A percentile compares a stretch with the other conserved stretches of the same genome.
Conservation (phyloP, 2,888 invertebrate species). For the Pemphredon lugubris region DNA sequence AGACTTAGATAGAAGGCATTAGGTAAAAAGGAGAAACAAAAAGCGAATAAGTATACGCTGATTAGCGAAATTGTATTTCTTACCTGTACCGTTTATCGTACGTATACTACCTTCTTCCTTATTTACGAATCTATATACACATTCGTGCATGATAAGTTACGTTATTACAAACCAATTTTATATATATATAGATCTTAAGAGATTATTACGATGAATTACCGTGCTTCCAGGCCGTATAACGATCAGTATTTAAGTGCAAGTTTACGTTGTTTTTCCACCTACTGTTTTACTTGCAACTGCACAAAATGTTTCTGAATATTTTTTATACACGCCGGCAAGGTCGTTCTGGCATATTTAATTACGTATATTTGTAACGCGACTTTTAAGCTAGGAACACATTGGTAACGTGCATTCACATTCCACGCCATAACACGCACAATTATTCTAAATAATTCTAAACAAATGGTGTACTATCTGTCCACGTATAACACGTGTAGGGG, state of each 20-base stretch:
- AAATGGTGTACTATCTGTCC: too few relatives aligned
- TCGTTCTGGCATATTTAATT: too few relatives aligned
- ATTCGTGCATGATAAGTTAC: conserved; percentile 19
- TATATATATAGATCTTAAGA: conserved; percentile 21
- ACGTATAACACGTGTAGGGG: too few relatives aligned
- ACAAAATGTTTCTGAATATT: conserved; percentile 13
- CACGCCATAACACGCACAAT: too few relatives aligned
- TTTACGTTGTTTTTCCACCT: conserved; percentile 36
- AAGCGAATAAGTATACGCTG: neutral
- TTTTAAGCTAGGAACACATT: too few relatives aligned
- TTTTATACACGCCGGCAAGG: neutral
- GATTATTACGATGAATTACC: conserved; percentile 37
- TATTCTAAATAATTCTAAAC: too few relatives aligned
- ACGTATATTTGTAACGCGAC: too few relatives aligned
- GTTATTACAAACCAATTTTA: conserved; percentile 26
- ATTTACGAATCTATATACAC: conserved; percentile 10
- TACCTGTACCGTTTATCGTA: conserved; percentile 7
- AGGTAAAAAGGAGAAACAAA: neutral
- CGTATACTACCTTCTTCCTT: conserved; percentile 10
- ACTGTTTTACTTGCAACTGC: conserved; percentile 23
- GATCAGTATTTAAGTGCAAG: conserved; percentile 48
- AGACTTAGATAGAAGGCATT: neutral
- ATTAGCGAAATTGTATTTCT: conserved; percentile 22
- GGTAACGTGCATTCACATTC: too few relatives aligned
- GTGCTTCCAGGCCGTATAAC: conserved; percentile 58